Base-by-base conservation (phyloP, 2,888 invertebrate genomes). In the Fragum fragum region DNA sequence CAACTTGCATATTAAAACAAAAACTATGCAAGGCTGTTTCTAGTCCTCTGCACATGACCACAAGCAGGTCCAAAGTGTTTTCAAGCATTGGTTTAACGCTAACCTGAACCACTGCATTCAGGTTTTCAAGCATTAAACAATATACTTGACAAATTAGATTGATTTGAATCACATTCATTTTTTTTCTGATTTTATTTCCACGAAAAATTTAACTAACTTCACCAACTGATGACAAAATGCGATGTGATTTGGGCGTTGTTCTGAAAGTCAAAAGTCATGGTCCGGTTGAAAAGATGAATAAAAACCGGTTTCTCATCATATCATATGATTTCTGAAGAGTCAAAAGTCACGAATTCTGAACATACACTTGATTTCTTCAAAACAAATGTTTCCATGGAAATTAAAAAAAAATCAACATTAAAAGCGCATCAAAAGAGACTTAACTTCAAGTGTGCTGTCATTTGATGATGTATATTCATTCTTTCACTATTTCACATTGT, bases 91-190 rank as follows among this genome's bases (percentile, higher is more conserved):
- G n/a, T 47, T 47, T 47, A 47, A 47, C 47, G n/a, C 47, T 47
- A 47, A 47, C n/a, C 47, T 47, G 47, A 47, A 47, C n/a, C 47
- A 47, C 18, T 47, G 47, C 14, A 47, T 47, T 47, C 47, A 47
- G 47, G 47, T 47, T 47, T 47, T n/a, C 47, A 47, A 47, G 47
- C 47, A 47, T 47, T 47, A n/a, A 47, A 47, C 47, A 47, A 47
- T 47, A 47, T 47, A 47, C 47, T 47, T 47, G 47, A n/a, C 47
- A 47, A 47, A 47, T 47, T 47, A 47, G n/a, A 47, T 47, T 47
- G 18, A 47, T 18, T 47, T 47, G 18, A 47, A 47, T n/a, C n/a
- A 47, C 47, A 47, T 47, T 47, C 47, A 47, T 47, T 47, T 39
- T 47, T 47, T n/a, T 47, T 47, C 47, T 47, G 47, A 47, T 47